These are phyloP conservation scores for Tethya wilhelma DNA, from an alignment of 37 sponge, comb jelly and placozoan genomes.

Conservation along the genomic window DNA sequence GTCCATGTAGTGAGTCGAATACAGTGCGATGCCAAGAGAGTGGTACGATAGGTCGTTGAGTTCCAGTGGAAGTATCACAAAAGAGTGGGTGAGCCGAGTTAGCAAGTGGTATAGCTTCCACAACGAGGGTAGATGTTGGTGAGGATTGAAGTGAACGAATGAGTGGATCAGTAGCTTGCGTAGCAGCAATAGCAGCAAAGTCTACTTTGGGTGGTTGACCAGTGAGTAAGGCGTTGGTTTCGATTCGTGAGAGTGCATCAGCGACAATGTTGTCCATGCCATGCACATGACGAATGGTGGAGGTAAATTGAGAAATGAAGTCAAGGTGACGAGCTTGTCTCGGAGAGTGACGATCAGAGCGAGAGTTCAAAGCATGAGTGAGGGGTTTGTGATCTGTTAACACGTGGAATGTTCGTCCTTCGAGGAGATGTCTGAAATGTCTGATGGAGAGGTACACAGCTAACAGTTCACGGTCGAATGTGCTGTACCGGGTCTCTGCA, in stretches of 20 bases:
- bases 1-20: constrained; percentile 55
- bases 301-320: constrained; percentile 69
- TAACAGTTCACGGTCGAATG: constrained; percentile 67
- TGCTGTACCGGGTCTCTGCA: constrained; percentile 67
- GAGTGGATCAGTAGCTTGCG: constrained; percentile 51
- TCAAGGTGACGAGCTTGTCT: constrained; percentile 56
- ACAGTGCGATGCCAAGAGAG: constrained; percentile 49
- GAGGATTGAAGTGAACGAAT: constrained; percentile 38
- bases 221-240: constrained; percentile 49
- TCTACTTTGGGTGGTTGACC: constrained; percentile 27
- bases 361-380: constrained; percentile 25
- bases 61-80: constrained; percentile 52
- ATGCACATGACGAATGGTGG: constrained; percentile 56
- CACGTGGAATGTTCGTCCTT: constrained; percentile 56
- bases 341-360: constrained; percentile 53
- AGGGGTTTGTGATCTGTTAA: constrained; percentile 74
- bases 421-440: constrained; percentile 66
- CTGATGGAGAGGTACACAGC: constrained; percentile 61
- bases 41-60: constrained; percentile 21
- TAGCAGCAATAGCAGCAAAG: constrained; percentile 34
- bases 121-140: constrained; percentile 26
- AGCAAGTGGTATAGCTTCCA: constrained; percentile 41
- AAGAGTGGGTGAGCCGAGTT: constrained; percentile 21
- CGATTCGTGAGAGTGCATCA: constrained; percentile 68
- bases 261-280: constrained; percentile 61